Base-by-base conservation (phyloP, 2,888 invertebrate species). In the Drosophila quasianomalipes region DNA sequence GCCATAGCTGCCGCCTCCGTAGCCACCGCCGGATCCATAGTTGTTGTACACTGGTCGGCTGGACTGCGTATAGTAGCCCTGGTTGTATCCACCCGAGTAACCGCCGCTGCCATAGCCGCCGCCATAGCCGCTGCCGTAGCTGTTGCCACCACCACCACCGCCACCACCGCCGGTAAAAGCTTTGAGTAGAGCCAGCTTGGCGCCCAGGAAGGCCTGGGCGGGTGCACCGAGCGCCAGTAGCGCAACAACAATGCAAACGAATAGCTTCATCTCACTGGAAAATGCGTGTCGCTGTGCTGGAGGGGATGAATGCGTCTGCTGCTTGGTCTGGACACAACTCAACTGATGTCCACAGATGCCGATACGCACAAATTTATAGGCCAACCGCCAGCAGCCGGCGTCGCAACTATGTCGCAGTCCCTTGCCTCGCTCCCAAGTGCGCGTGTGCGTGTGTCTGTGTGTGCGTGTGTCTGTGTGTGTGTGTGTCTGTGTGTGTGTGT, bases 311-410 rank as follows among this genome's bases (percentile, higher is more conserved):
- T 75, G 52, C 65, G 70, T 77, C 68, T 63, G 67, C 31, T 74
- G 73, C 59, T 52, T 74, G 64, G 33, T 62, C 53, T 71, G 58
- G 74, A 70, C 83, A 62, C 83, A 87, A 79, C 82, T 82, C 83
- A 91, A 92, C 91, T 92, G 91, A 91, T 92, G 70, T 68, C 73
- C 79, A 77, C 80, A 76, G 69, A 70, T 74, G 67, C 37, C 74
- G 72, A 63, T 81, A 82, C 88, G 81, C 89, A 90, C 88, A 90
- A 91, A 92, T 92, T 92, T 92, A 92, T 92, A 92, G 85, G 76
- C 87, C 79, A 84, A 76, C 79, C 70, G 57, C 52, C 71, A 71
- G 65, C 66, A 39, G 77, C 47, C 66, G 31, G 19, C 65, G 22
- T 49, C 57, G 49, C 30, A 22, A 30, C 44, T 30, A 16, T 47